These are phyloP conservation scores for Dolichotis patagonum DNA, from an alignment of 2,113 vertebrate species.

Conservation along the genomic window DNA sequence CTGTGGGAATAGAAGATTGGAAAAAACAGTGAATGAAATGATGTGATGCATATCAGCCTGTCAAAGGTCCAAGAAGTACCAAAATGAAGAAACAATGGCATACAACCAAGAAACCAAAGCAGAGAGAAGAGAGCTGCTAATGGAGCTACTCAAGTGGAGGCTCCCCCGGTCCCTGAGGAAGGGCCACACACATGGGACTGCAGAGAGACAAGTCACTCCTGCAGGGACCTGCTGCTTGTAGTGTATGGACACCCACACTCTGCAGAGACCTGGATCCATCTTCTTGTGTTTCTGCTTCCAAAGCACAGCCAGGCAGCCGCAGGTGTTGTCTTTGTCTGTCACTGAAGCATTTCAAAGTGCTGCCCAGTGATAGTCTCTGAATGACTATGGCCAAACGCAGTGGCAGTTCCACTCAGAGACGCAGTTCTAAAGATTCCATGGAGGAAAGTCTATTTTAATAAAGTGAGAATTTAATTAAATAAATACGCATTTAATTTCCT, in stretches of 20 bases:
- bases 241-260: neutral
- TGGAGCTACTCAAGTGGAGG: accelerated
- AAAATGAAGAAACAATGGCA: neutral
- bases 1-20: neutral
- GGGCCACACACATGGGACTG: neutral
- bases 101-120: neutral
- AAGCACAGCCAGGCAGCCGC: neutral
- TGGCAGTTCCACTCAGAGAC: neutral
- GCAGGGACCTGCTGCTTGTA: neutral
- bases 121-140: neutral
- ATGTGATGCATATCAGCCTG: accelerated
- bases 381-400: neutral
- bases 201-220: no score
- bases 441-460: constrained; percentile 69
- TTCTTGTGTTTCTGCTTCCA: neutral
- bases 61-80: neutral
- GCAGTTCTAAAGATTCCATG: neutral
- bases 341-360: neutral
- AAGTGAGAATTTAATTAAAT: constrained; percentile 72
- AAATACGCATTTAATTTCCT: constrained; percentile 72
- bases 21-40: neutral
- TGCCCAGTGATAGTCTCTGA: neutral
- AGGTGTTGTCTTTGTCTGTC: neutral
- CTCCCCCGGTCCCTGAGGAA: neutral
- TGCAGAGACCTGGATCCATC: neutral